A percentile compares a stretch with the other conserved stretches of the same genome.
These are phyloP conservation scores for Synanthedon tipuliformis DNA, from an alignment of 2,888 invertebrate species.

Conservation along the genomic window DNA sequence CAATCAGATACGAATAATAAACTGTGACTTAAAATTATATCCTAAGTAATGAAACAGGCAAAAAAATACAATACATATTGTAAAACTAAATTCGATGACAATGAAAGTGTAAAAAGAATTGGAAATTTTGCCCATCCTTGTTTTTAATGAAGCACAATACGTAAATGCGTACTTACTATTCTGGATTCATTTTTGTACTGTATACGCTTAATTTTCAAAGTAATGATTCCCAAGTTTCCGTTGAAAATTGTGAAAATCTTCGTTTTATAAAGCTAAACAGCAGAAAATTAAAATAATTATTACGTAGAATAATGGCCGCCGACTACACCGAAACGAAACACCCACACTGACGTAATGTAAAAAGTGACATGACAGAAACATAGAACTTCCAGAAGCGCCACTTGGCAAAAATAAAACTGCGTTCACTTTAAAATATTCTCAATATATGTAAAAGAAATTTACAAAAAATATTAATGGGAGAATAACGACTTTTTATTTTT, in stretches of 20 bases:
- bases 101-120: slow-evolving; percentile 48
- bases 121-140: slow-evolving; percentile 47
- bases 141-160: slow-evolving; percentile 33
- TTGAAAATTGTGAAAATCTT: slow-evolving; percentile 47
- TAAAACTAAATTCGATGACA: not conserved
- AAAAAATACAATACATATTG: too few species aligned
- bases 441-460: too few species aligned
- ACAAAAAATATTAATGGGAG: too few species aligned
- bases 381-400: slow-evolving; percentile 57
- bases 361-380: slow-evolving; percentile 38
- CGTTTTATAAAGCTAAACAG: slow-evolving; percentile 53
- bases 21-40: too few species aligned
- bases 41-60: too few species aligned
- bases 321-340: slow-evolving; percentile 55
- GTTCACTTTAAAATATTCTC: slow-evolving; percentile 23
- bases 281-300: slow-evolving; percentile 52
- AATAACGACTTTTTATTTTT: too few species aligned
- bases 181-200: slow-evolving; percentile 79
- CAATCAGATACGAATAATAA: not conserved
- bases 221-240: slow-evolving; percentile 33
- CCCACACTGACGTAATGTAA: slow-evolving; percentile 68
- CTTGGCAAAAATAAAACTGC: slow-evolving; percentile 58
- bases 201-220: slow-evolving; percentile 44
- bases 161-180: slow-evolving; percentile 79
- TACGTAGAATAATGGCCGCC: slow-evolving; percentile 69